Percentiles rank a stretch among this genome's conserved stretches.
Conservation (phyloP, 2,888 invertebrate species). For the Conomelus anceps region DNA sequence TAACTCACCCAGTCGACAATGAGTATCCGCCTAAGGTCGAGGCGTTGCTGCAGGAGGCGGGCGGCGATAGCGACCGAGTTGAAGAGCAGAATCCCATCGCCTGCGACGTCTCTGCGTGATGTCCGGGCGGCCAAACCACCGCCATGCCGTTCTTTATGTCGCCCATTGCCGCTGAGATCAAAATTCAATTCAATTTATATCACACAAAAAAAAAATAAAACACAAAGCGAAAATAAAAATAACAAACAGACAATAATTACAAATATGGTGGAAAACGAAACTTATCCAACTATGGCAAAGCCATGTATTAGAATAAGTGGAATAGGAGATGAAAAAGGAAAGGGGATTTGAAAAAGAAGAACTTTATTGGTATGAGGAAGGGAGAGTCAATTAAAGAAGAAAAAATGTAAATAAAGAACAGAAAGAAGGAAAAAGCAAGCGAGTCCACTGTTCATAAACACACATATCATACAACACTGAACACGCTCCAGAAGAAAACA, state of each 20-base stretch:
- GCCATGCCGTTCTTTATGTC: constrained; percentile 90
- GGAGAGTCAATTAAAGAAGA: background rate
- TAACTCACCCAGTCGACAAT: constrained; percentile 92
- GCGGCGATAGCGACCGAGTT: constrained; percentile 96
- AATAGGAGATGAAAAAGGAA: background rate
- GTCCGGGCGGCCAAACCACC: constrained; percentile 93
- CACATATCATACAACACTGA: no score
- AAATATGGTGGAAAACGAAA: background rate
- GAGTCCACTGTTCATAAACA: no score
- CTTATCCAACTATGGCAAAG: no score
- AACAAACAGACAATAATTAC: background rate
- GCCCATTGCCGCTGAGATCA: constrained; percentile 55
- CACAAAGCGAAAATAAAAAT: background rate
- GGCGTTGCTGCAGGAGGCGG: constrained; percentile 73
- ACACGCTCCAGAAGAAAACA: no score
- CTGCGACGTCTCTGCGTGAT: constrained; percentile 87
- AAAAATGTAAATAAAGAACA: no score
- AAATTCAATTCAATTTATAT: constrained; percentile 10
- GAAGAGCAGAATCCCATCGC: constrained; percentile 99
- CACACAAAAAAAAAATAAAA: background rate
- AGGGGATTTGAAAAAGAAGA: background rate
- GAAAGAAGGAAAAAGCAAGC: no score
- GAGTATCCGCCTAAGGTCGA: constrained; percentile 80
- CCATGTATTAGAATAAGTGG: background rate
- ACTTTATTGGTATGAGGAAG: background rate